phyloP scores from a whole-genome alignment of 92 coral and sea anemone genomes.

The Chrysogorgia sp. region DNA sequence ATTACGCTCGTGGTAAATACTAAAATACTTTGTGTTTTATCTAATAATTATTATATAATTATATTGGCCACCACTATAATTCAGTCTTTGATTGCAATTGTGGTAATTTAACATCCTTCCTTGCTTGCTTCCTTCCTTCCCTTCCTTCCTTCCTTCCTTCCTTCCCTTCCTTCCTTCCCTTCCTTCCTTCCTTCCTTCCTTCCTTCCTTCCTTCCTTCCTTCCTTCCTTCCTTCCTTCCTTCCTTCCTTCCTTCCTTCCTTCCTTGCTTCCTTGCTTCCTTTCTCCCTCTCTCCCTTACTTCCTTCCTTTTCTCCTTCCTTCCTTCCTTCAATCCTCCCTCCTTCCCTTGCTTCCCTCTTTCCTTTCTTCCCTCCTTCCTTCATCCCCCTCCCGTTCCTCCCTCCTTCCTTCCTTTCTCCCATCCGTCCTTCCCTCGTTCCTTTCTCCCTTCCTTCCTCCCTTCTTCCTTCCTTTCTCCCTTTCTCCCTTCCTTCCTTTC shows the following conservation, averaged over 20 bases:
- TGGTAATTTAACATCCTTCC: no score
- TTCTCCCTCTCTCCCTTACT: not conserved
- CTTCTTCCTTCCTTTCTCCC: not conserved
- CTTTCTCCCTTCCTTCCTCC: not conserved
- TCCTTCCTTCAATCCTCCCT: not conserved
- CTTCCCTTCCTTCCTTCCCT: not conserved
- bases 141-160: no score
- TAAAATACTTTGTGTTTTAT: not conserved
- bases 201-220: slow-evolving; percentile 16
- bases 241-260: slow-evolving; percentile 6
- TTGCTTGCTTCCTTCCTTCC: no score
- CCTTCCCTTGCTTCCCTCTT: not conserved
- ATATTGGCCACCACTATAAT: not conserved
- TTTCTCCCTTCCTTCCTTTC: not conserved
- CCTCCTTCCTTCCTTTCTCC: not conserved
- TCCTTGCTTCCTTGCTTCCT: slow-evolving; percentile 1
- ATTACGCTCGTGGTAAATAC: slow-evolving; percentile 1
- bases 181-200: slow-evolving; percentile 11
- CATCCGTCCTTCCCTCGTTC: not conserved
- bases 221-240: slow-evolving; percentile 20
- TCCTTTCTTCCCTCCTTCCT: slow-evolving; percentile 5
- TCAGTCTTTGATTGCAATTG: no score
- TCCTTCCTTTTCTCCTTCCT: slow-evolving; percentile 2
- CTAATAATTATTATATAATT: not conserved
- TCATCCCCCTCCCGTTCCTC: slow-evolving; percentile 5